Evolutionary conservation across 2,797 vertebrate species (phyloP).

Genomic region (Rhincodon typus): DNA sequence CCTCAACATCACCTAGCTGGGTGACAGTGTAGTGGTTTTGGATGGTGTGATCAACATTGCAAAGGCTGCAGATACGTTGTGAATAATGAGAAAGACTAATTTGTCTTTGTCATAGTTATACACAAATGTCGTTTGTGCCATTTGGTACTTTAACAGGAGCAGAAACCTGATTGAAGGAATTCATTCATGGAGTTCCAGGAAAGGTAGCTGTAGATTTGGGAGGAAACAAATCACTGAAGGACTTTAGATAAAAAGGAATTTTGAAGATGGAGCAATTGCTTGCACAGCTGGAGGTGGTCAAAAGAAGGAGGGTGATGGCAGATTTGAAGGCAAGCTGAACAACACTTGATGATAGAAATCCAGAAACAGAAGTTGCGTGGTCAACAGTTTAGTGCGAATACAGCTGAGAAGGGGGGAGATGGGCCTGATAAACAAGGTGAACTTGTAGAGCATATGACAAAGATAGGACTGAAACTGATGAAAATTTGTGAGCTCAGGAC

Average conservation of each 20-base stretch:
- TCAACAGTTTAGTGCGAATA: background rate
- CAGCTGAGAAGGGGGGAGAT: background rate
- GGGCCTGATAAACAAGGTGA: background rate
- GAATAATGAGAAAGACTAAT: too few species aligned
- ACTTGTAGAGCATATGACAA: background rate
- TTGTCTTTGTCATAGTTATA: too few species aligned
- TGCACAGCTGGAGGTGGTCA: background rate
- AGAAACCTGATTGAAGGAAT: background rate
- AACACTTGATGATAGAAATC: background rate
- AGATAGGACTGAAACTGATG: background rate
- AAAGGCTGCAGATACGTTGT: too few species aligned
- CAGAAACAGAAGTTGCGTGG: background rate
- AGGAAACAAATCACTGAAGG: background rate
- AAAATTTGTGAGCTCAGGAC: background rate
- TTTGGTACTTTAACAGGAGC: background rate
- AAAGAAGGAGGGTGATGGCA: background rate
- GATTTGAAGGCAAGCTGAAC: background rate
- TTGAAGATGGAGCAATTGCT: background rate
- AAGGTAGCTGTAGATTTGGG: background rate
- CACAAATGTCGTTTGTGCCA: background rate
- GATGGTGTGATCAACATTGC: too few species aligned
- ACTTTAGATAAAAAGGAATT: background rate
- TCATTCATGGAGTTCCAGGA: background rate
- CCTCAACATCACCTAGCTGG: too few species aligned
- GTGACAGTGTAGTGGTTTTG: too few species aligned